Evolutionary conservation across 2,797 vertebrate species (phyloP), one percentile per base, ranked within the genome.

Genomic region (Xyrichtys novacula): DNA sequence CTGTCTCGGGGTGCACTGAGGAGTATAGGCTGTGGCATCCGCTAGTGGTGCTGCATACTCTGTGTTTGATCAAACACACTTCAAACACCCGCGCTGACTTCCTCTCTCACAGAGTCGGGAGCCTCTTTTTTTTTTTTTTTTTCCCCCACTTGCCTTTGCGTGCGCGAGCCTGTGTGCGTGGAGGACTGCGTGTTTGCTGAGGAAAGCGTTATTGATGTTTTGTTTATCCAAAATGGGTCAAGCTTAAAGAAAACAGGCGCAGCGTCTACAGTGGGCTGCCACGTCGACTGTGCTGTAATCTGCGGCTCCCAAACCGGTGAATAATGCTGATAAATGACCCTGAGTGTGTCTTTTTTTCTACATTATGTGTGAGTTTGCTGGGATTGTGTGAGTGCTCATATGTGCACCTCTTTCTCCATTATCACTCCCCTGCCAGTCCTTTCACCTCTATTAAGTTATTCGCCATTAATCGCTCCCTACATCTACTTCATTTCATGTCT

Each of bases 21-120:
- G 81, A 89, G 81, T 76, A 82, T 72, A 69, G 83, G 83, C 86
- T 83, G 80, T 88, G 90, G 86, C 88, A 85, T 84, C 84, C 77
- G 39, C 75, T 80, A 61, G 85, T 86, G 88, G 80, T 80, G 88
- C 88, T 88, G 91, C 87, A 91, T 92, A 89, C 86, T 56, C 81
- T n/a, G 46, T 75, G 87, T 93, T 91, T 93, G 89, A 93, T 93
- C 92, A 90, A 71, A 86, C 83, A 31, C 88, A 92, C 91, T 92
- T 94, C 90, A 93, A 92, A 93, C 89, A 81, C 83, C 81, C 76
- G 67, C 58, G 15, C 88, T 86, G 83, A 85, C 86, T 90, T 84
- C 82, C 86, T 85, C 71, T 73, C 15, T 62, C 80, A 34, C 57
- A 36, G 74, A 79, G 58, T 70, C 36, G 56, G 55, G 52, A 7